Evolutionary conservation across 2,888 invertebrate species (phyloP), one percentile per base, ranked within the genome.

Genomic region (Meteorus colon): DNA sequence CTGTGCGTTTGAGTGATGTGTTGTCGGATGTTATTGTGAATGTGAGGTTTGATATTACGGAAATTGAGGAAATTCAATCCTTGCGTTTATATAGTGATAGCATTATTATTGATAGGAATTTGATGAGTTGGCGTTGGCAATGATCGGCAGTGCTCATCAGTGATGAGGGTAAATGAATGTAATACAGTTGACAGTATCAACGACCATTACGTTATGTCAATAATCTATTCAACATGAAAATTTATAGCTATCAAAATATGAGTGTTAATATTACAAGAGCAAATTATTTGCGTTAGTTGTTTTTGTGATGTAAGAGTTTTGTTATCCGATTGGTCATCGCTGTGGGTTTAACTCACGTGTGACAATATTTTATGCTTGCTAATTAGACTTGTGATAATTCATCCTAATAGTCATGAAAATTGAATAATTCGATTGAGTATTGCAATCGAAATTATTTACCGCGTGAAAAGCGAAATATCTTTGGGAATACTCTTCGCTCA

Each of bases 31-130:
- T 70, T 55, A 59, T 41, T 19, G 27, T 16, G 27, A 14, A 27
- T 10, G 12, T 41, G 41, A 29, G 37, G 19, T 34, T 34, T 70
- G 55, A 70, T 70, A 70, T 24, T 31, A 34, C 69, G 69, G 69
- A 70, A 70, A 70, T 70, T 70, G 37, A 70, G 70, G 70, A 70
- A 70, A 60, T 70, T 60, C 60, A 37, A 12, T 59, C 27, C 8
- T n/a, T 8, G 51, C 6, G 14, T 12, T 14, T 19, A 19, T 19
- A 59, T 14, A n/a, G 59, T 5, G 5, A 19, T 55, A n/a, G 59
- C 12, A 45, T 14, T 41, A 41, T 34, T 37, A 19, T 41, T 66
- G 19, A 66, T 41, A 37, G 6, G 31, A 37, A n/a, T 12, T 66
- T 66, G 24, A 24, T 45, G 67, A 67, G 27, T 41, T 48, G 41